phyloP scores from a whole-genome alignment of 64 coral and sea anemone genomes.

The Stichodactyla mertensii region DNA sequence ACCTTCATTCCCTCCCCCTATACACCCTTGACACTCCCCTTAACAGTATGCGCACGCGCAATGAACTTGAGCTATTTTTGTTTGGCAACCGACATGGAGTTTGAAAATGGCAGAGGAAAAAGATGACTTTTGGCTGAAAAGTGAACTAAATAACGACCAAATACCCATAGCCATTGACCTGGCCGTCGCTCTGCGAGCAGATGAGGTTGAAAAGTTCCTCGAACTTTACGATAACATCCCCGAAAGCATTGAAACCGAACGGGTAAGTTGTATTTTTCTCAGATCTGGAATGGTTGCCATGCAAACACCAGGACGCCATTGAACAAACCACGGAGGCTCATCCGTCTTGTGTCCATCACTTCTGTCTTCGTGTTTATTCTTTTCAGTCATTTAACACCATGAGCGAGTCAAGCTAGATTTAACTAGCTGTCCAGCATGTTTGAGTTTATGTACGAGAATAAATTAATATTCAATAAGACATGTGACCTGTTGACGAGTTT shows the following conservation, averaged over 20 bases:
- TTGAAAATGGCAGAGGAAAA: conserved; percentile 2
- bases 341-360: background rate
- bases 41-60: conserved; percentile 11
- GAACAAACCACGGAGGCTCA: background rate
- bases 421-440: background rate
- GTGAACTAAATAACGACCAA: conserved; percentile 46
- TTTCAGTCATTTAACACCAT: background rate
- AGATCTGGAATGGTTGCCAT: conserved; percentile 33
- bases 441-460: background rate
- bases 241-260: conserved; percentile 42
- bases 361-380: background rate
- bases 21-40: background rate
- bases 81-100: conserved; percentile 15
- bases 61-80: background rate
- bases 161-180: conserved; percentile 53
- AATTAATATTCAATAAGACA: conserved; percentile 20
- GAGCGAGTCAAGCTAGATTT: background rate
- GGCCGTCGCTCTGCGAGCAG: conserved; percentile 60
- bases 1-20: too few species aligned
- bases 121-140: conserved; percentile 6
- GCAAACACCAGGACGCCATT: conserved; percentile 25
- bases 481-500: conserved; percentile 2
- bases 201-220: conserved; percentile 86
- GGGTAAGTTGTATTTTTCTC: conserved; percentile 42
- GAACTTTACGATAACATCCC: conserved; percentile 96